phyloP scores from a whole-genome alignment of 2,797 vertebrate genomes.

The Anisognathus igniventris region DNA sequence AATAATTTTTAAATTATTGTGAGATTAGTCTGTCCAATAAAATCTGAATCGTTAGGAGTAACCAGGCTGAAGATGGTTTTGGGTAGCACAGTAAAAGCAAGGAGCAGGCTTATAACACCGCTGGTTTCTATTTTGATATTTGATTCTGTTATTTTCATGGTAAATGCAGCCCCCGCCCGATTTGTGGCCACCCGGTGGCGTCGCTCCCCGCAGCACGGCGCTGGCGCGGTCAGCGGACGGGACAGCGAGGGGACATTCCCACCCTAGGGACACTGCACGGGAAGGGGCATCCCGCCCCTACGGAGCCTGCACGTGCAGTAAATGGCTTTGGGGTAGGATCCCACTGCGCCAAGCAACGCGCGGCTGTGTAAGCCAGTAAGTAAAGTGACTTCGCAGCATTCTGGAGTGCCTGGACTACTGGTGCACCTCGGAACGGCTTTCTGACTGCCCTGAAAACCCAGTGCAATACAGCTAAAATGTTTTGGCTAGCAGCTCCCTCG shows the following conservation, averaged over 20 bases:
- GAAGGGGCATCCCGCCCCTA: neutral
- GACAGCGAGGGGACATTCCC: too few species aligned
- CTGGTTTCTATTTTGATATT: neutral
- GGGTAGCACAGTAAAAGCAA: neutral
- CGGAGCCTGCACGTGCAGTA: fast-evolving
- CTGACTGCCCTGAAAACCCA: neutral
- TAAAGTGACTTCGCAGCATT: neutral
- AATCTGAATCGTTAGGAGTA: neutral
- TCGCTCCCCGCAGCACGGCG: neutral
- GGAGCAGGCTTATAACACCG: fast-evolving
- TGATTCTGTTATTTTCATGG: neutral
- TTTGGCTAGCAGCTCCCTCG: neutral
- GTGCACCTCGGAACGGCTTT: too few species aligned
- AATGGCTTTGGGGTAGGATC: too few species aligned
- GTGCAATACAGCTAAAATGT: too few species aligned
- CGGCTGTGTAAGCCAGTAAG: neutral
- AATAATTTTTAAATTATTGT: neutral
- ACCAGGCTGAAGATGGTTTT: neutral
- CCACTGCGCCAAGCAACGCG: fast-evolving
- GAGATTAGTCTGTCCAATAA: neutral
- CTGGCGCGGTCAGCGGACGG: too few species aligned
- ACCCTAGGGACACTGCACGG: neutral
- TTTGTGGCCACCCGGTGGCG: neutral
- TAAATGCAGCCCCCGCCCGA: neutral
- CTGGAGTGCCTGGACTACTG: too few species aligned